Conservation (phyloP, 2,888 invertebrate genomes). For the Eledona agricola region DNA sequence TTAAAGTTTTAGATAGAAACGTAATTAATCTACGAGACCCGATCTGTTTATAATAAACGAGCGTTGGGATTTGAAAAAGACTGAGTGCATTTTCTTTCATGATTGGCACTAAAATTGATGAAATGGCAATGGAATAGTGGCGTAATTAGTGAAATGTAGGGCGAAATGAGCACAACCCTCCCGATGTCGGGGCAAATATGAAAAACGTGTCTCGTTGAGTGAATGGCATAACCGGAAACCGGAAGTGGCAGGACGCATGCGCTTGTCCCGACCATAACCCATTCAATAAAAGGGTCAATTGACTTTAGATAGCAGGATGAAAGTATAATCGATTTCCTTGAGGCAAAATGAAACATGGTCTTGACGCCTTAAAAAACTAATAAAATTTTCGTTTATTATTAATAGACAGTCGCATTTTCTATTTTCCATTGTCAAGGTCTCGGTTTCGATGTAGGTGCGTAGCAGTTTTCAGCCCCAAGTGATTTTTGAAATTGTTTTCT, state of each 20-base stretch:
- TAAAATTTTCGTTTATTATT: slow-evolving; percentile 47
- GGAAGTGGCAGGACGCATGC: slow-evolving; percentile 44
- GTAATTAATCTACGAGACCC: too few species aligned
- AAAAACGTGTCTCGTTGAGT: slow-evolving; percentile 36
- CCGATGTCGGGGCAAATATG: slow-evolving; percentile 28
- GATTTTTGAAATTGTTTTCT: slow-evolving; percentile 41
- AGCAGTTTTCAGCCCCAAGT: slow-evolving; percentile 35
- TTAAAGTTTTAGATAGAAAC: too few species aligned
- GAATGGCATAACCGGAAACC: slow-evolving; percentile 40
- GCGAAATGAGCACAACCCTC: slow-evolving; percentile 8
- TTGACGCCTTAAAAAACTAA: slow-evolving; percentile 43
- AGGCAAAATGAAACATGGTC: slow-evolving; percentile 51
- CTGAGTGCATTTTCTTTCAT: too few species aligned
- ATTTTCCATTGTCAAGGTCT: slow-evolving; percentile 36
- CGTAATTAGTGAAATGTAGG: too few species aligned
- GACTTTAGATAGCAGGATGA: slow-evolving; percentile 53
- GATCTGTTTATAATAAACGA: too few species aligned
- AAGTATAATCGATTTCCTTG: slow-evolving; percentile 54
- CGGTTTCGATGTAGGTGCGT: slow-evolving; percentile 37
- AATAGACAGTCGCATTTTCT: slow-evolving; percentile 37
- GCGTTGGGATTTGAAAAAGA: too few species aligned
- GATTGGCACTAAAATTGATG: too few species aligned
- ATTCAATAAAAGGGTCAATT: slow-evolving; percentile 57
- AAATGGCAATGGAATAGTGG: too few species aligned
- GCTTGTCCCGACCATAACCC: slow-evolving; percentile 46